These are phyloP conservation scores for Tragelaphus imberbis DNA, from an alignment of 2,113 vertebrate genomes.

Conservation along the genomic window DNA sequence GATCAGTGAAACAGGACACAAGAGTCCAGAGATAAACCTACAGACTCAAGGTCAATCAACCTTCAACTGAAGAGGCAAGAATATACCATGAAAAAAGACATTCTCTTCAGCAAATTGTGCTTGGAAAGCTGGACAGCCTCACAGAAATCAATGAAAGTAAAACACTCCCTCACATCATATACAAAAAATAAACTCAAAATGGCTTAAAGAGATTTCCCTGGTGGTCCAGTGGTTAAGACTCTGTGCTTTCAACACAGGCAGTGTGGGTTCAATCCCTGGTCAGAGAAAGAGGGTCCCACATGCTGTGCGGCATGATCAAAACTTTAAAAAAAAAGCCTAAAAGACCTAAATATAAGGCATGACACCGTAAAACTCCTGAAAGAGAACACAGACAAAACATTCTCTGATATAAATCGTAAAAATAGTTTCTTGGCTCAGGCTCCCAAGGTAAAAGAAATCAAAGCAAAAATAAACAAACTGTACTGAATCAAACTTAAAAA, in stretches of 20 bases:
- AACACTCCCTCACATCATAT: background rate
- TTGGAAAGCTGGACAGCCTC: background rate
- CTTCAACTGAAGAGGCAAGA: background rate
- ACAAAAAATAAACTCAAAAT: background rate
- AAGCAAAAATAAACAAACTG: background rate
- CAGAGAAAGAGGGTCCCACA: background rate
- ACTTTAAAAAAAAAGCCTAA: background rate
- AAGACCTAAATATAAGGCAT: background rate
- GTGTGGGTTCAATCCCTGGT: background rate
- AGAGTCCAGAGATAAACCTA: background rate
- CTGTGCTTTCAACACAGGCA: background rate
- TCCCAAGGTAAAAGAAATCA: background rate
- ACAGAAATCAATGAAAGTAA: background rate
- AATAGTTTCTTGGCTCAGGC: background rate
- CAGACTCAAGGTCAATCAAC: background rate
- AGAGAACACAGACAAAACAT: background rate
- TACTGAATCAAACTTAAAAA: background rate
- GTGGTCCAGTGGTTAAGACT: background rate
- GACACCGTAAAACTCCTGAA: background rate
- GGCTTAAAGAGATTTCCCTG: background rate
- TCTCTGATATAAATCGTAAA: background rate
- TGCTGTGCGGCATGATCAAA: background rate
- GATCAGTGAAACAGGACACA: background rate
- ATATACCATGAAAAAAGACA: background rate
- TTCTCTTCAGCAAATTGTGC: background rate